These are phyloP conservation scores for Diploptera punctata DNA, from an alignment of 2,888 invertebrate species.

Conservation along the genomic window DNA sequence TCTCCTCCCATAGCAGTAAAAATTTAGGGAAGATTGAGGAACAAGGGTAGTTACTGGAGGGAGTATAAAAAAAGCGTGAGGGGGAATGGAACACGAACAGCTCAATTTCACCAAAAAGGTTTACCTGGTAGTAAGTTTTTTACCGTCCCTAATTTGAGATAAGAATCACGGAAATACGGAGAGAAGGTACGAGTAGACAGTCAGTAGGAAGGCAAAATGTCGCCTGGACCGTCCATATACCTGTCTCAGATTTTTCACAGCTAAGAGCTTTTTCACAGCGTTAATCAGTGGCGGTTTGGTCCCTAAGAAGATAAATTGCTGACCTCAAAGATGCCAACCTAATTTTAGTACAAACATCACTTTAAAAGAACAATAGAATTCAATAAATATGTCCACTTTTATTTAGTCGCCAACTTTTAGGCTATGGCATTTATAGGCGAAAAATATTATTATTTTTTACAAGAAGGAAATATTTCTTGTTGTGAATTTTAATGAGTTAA, in stretches of 20 bases:
- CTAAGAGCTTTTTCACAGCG: slow-evolving; percentile 12
- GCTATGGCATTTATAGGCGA: too few species aligned
- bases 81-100: slow-evolving; percentile 22
- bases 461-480: too few species aligned
- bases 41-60: slow-evolving; percentile 27
- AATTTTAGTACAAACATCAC: slow-evolving; percentile 12
- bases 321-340: slow-evolving; percentile 14
- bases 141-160: slow-evolving; percentile 22
- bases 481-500: too few species aligned
- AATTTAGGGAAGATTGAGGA: not conserved
- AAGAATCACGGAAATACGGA: slow-evolving; percentile 26
- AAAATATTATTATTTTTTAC: too few species aligned
- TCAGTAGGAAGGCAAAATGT: not conserved
- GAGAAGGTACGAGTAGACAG: not conserved
- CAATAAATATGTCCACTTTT: too few species aligned
- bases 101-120: slow-evolving; percentile 31
- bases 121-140: slow-evolving; percentile 22
- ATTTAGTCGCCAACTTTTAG: too few species aligned
- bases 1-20: slow-evolving; percentile 5
- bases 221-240: not conserved
- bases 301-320: not conserved
- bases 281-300: slow-evolving; percentile 19
- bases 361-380: not conserved
- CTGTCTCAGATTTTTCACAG: not conserved
- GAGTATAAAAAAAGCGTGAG: not conserved